Base-by-base conservation (phyloP, 2,888 invertebrate species). In the Drosophila cracens region DNA sequence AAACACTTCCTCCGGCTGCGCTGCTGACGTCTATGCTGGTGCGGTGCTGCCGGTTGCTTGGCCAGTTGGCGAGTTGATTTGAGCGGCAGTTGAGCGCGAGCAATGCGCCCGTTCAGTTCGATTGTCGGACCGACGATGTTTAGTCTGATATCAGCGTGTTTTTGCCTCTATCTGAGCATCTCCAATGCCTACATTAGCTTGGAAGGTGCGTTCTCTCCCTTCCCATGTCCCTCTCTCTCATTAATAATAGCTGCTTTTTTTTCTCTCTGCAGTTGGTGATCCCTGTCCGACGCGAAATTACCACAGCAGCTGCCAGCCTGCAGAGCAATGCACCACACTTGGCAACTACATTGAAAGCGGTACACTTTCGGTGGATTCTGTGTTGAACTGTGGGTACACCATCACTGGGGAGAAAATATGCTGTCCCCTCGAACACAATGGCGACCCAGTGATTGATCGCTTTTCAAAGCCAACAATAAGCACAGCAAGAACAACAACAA, bases 401-500 rank as follows among this genome's bases (percentile, higher is more conserved):
- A 61, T 34, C 5, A 33, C 1, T 2, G 81, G 71, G 2, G 85
- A 85, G 73, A 85, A 89, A 70, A 70, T 85, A 36, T 85, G 85
- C 29, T 85, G 85, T 29, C 85, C 85, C 5, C 33, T 80, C 18
- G 59, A 68, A n/a, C 25, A 5, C 29, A 46, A 1, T n/a, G 2
- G 5, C 29, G 0, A 1, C 16, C 7, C 49, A 27, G 2, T 40
- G 16, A 25, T 8, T 11, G 40, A 21, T 21, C 18, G 33, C 11
- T 11, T 36, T 54, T 54, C 16, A 11, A 59, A 3, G 16, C 21
- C 62, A 1, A 40, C 2, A 40, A 21, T 0, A 10, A 69, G 29
- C 0, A 63, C 52, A 2, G 61, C 65, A 0, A 29, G 49, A 0
- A 43, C 62, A 13, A 2, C 5, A 5, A 1, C 1, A 10, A 1